These are phyloP conservation scores for Himalopsyche phryganea DNA, from an alignment of 1,140 invertebrate genomes.

Conservation along the genomic window DNA sequence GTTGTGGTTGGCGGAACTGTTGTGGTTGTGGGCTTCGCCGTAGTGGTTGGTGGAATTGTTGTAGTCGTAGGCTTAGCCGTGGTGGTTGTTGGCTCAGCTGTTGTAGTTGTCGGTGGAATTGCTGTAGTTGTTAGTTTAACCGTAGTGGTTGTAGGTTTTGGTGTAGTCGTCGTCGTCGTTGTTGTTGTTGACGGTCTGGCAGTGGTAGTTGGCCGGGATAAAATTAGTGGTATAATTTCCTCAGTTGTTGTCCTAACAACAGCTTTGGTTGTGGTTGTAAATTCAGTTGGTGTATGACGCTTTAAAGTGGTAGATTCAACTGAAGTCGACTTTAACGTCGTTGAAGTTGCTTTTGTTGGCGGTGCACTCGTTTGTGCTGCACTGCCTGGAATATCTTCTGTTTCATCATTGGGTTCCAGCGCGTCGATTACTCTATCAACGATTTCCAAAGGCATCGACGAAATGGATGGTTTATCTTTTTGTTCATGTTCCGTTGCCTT, in stretches of 20 bases:
- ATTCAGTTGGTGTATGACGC: conserved; percentile 3
- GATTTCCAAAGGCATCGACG: not conserved
- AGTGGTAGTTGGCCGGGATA: not conserved
- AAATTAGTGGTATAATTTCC: too few species aligned
- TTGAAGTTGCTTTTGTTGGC: not conserved
- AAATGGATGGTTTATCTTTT: not conserved
- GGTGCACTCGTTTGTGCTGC: not conserved
- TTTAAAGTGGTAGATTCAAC: not conserved
- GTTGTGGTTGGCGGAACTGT: conserved; percentile 3
- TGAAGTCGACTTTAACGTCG: not conserved
- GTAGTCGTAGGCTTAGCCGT: conserved; percentile 6
- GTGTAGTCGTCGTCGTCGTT: not conserved
- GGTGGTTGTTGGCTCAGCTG: not conserved
- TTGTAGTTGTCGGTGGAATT: not conserved
- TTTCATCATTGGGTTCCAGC: too few species aligned
- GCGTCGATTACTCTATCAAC: too few species aligned
- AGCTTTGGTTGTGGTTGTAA: too few species aligned
- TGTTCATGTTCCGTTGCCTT: conserved; percentile 7
- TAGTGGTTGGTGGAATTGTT: conserved; percentile 19
- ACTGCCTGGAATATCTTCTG: too few species aligned
- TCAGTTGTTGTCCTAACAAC: not conserved
- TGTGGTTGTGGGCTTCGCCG: conserved; percentile 11
- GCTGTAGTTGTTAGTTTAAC: not conserved
- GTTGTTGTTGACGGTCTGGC: not conserved
- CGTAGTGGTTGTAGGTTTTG: not conserved